Conservation (phyloP, 2,888 invertebrate species). For the Megalurothrips usitatus region DNA sequence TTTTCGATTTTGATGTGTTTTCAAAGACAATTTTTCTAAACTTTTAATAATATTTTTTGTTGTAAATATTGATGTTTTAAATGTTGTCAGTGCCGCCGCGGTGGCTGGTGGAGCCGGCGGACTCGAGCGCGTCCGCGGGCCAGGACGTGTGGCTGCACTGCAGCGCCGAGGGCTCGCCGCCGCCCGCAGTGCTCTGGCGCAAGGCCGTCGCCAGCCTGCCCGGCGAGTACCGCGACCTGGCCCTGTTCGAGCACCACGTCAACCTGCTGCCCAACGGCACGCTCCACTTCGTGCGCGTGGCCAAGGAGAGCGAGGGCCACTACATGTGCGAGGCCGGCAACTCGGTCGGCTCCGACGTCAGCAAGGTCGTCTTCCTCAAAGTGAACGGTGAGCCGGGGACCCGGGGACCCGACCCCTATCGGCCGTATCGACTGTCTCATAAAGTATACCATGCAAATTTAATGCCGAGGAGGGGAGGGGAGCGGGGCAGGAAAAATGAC, state of each 20-base stretch:
- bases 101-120: conserved; percentile 80
- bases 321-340: conserved; percentile 92
- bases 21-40: too few relatives aligned
- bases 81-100: conserved; percentile 71
- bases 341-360: conserved; percentile 83
- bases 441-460: too few relatives aligned
- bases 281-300: conserved; percentile 73
- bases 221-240: conserved; percentile 76
- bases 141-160: conserved; percentile 82
- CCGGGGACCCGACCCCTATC: background rate
- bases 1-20: too few relatives aligned
- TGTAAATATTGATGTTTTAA: too few relatives aligned
- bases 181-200: conserved; percentile 82
- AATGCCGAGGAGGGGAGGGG: background rate
- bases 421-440: too few relatives aligned
- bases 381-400: conserved; percentile 65
- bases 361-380: conserved; percentile 85
- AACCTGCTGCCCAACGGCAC: conserved; percentile 78
- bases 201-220: conserved; percentile 74
- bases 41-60: too few relatives aligned
- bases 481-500: background rate
- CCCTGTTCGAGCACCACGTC: conserved; percentile 68
- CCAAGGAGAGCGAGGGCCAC: conserved; percentile 83
- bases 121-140: conserved; percentile 75
- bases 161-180: conserved; percentile 87